Base-by-base conservation (phyloP, 64 coral and sea anemone genomes). In the Platygyra sinensis region DNA sequence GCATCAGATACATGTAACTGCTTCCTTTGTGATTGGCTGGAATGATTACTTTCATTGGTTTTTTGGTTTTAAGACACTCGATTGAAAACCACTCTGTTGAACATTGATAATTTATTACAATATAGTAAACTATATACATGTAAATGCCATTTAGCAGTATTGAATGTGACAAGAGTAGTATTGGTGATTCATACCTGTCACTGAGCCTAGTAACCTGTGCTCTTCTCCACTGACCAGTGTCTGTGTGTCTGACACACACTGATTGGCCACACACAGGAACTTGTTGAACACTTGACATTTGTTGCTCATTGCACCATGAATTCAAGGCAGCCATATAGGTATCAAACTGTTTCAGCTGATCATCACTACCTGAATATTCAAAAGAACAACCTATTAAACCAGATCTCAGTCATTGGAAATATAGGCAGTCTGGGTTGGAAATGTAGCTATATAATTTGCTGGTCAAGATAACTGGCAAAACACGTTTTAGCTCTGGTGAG, bases 261-360 rank as follows among this genome's bases (percentile, higher is more conserved):
- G 86, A 24, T 72, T 92, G 83, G 32, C 90, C 90, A 71, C 17
- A 64, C 11, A 29, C 20, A 59, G 90, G 90, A 63, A 87, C 54
- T 25, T 87, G 72, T 25, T 60, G 74, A 13, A 78, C 38, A 36
- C 65, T 49, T 19, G 74, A 50, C 22, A 60, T 36, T 61, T 83
- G 72, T 39, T 92, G 90, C 15, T 86, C 80, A 72, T 79, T 77
- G 52, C 90, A 92, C 90, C 90, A 92, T 30, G 62, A 86, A 74
- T 92, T 92, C 62, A 92, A 69, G 9, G 90, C 82, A 50, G 30
- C 30, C 83, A 92, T 80, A 74, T 92, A 92, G 1, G 64, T 86
- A 59, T 92, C 90, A 87, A 92, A 92, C 20, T 87, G 74, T 57
- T 91, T 83, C 2, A 91, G 38, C 0, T 91, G 80, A 76, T 82